These are phyloP conservation scores for Chrysolophus pictus DNA, from an alignment of 2,797 vertebrate species.

Conservation along the genomic window DNA sequence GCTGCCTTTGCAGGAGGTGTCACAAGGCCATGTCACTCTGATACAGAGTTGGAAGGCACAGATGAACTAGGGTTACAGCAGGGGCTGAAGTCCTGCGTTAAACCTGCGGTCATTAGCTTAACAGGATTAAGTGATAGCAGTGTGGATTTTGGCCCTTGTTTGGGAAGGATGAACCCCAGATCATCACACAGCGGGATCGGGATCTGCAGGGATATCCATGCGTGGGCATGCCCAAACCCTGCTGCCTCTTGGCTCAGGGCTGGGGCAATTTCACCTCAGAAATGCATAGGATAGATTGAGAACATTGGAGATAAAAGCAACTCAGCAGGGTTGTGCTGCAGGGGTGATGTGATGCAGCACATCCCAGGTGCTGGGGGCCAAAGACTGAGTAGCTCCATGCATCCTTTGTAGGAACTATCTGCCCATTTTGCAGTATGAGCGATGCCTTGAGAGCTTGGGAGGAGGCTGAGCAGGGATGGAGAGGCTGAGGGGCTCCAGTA, in stretches of 20 bases:
- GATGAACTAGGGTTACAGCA: neutral
- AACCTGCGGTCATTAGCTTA: neutral
- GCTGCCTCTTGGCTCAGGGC: neutral
- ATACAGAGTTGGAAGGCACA: neutral
- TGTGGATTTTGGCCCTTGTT: neutral
- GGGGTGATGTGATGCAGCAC: fast-evolving
- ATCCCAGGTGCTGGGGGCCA: neutral
- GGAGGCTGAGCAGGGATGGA: neutral
- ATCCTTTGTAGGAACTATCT: neutral
- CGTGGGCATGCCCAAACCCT: neutral
- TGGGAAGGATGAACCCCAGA: neutral
- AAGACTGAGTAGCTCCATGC: neutral
- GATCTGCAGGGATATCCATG: neutral
- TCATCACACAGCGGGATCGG: fast-evolving
- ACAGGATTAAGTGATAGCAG: neutral
- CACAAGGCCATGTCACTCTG: neutral
- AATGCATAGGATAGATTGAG: fast-evolving
- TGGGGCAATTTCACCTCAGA: neutral
- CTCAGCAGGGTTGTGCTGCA: neutral
- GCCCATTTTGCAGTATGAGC: fast-evolving
- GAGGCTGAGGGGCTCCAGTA: neutral
- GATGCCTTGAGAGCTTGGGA: fast-evolving
- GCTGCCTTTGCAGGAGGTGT: neutral
- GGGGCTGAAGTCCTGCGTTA: neutral
- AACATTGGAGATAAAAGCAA: neutral